Percentiles rank a stretch among this genome's conserved stretches.
These are phyloP conservation scores for Drosophila silvestris DNA, from an alignment of 2,888 invertebrate genomes.

Conservation along the genomic window DNA sequence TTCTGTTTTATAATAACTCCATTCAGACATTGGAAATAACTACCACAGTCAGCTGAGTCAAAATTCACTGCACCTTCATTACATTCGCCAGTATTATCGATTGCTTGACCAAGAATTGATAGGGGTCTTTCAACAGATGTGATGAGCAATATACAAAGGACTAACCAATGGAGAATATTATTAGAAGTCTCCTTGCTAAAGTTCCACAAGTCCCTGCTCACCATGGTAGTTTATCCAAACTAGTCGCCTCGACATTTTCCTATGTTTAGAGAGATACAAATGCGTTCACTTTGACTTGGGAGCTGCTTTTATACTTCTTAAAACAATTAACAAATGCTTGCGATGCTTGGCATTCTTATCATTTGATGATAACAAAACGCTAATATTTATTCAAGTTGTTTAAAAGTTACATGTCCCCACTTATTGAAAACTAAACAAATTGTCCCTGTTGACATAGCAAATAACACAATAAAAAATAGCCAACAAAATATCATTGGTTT, in stretches of 20 bases:
- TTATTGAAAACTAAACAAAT: slow-evolving; percentile 25
- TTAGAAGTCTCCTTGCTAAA: not conserved
- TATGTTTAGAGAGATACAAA: slow-evolving; percentile 13
- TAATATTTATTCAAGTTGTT: slow-evolving; percentile 5
- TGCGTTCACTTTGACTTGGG: not conserved
- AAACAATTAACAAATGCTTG: slow-evolving; percentile 42
- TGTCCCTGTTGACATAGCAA: slow-evolving; percentile 1
- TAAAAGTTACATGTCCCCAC: slow-evolving; percentile 23
- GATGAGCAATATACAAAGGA: slow-evolving; percentile 14
- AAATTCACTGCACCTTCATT: slow-evolving; percentile 35
- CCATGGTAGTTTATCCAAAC: slow-evolving; percentile 29
- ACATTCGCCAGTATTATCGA: slow-evolving; percentile 8
- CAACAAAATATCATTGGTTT: not conserved
- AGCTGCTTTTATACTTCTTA: slow-evolving; percentile 50
- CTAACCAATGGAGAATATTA: slow-evolving; percentile 19
- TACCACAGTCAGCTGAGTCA: slow-evolving; percentile 24
- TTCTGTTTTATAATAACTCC: slow-evolving; percentile 3
- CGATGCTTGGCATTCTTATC: not conserved
- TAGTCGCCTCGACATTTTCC: slow-evolving; percentile 34
- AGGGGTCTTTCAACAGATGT: not conserved
- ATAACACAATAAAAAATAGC: slow-evolving; percentile 11
- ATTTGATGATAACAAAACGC: slow-evolving; percentile 18
- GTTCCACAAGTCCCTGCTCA: slow-evolving; percentile 24
- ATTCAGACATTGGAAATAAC: slow-evolving; percentile 48
- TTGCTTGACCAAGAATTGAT: not conserved